Evolutionary conservation across 2,888 invertebrate species (phyloP).

Genomic region (Quadroppia sp.): DNA sequence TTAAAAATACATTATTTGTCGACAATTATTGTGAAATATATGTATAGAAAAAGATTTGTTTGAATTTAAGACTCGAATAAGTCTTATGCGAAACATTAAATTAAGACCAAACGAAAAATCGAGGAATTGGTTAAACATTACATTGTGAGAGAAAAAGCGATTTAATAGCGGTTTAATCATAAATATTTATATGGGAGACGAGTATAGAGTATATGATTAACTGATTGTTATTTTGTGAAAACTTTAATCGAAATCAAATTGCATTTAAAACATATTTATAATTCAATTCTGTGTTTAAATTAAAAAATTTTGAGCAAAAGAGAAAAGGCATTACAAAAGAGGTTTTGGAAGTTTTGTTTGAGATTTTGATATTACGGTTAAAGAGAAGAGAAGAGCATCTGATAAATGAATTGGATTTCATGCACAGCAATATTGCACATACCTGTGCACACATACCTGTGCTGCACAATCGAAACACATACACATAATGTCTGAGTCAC

Average conservation of each 20-base stretch:
- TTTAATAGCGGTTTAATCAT: constrained; percentile 7
- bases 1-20: too few relatives aligned
- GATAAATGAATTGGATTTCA: constrained; percentile 37
- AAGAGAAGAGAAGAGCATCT: constrained; percentile 25
- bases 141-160: background rate
- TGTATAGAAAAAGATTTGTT: too few relatives aligned
- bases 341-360: background rate
- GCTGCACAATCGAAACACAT: background rate
- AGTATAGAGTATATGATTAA: constrained; percentile 32
- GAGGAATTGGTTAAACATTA: background rate
- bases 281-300: background rate
- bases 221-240: background rate
- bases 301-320: background rate
- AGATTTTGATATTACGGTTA: constrained; percentile 36
- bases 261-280: constrained; percentile 31
- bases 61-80: too few relatives aligned
- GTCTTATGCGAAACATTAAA: background rate
- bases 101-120: background rate
- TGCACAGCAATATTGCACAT: constrained; percentile 32
- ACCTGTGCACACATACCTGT: constrained; percentile 14
- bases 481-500: constrained; percentile 33
- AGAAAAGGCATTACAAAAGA: background rate
- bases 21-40: too few relatives aligned
- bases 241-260: constrained; percentile 18
- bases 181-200: constrained; percentile 24